phyloP scores from a whole-genome alignment of 2,113 vertebrate genomes.

The Beaufortia kweichowensis region DNA sequence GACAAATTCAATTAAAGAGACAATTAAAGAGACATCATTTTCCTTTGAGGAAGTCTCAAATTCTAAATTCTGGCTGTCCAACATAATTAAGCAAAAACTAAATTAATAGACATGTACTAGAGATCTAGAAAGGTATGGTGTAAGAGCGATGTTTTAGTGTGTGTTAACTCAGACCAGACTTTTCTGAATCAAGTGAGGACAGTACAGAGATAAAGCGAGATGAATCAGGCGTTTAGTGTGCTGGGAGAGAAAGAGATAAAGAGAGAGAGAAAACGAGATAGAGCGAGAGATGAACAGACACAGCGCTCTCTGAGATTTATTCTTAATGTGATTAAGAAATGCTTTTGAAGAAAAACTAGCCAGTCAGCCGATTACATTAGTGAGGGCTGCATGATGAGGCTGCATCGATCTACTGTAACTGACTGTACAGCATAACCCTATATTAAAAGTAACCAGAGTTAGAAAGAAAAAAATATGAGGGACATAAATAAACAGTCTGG shows the following conservation, averaged over 20 bases:
- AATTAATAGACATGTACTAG: neutral
- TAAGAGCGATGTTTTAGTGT: conserved; percentile 5
- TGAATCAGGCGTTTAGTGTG: conserved; percentile 45
- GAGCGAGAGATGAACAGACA: conserved; percentile 31
- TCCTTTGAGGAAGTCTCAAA: too few species aligned
- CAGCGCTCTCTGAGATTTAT: conserved; percentile 60
- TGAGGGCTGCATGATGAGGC: conserved; percentile 64
- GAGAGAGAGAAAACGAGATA: conserved; percentile 8
- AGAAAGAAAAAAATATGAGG: conserved; percentile 30
- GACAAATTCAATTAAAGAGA: too few species aligned
- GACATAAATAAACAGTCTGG: neutral
- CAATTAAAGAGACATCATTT: too few species aligned
- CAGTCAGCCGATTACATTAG: conserved; percentile 75
- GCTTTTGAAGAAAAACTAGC: conserved; percentile 74
- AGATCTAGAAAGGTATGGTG: neutral
- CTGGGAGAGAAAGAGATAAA: conserved; percentile 29
- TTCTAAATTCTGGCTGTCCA: too few species aligned
- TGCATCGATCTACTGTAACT: conserved; percentile 71
- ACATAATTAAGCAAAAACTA: too few species aligned
- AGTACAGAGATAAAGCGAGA: conserved; percentile 43
- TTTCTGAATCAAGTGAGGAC: conserved; percentile 52
- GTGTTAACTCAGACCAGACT: conserved; percentile 9
- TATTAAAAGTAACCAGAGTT: conserved; percentile 59
- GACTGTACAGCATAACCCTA: conserved; percentile 65
- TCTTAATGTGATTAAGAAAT: conserved; percentile 74